Evolutionary conservation across 2,797 vertebrate genomes (phyloP), one percentile per base, ranked within the genome.

Genomic region (Acanthiza pusilla): DNA sequence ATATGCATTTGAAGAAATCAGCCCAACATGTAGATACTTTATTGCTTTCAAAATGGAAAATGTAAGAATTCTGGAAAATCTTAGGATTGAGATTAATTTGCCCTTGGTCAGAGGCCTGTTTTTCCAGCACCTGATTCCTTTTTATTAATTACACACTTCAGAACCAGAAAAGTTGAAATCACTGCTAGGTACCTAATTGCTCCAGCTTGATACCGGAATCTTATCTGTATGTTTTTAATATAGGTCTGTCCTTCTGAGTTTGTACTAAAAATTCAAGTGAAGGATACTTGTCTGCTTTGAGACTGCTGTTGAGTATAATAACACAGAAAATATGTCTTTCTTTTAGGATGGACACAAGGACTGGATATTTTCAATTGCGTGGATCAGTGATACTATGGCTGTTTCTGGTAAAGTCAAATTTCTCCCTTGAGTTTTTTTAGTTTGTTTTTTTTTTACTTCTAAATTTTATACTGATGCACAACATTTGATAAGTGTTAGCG

Each of bases 311-410:
- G n/a, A 50, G 16, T 58, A 43, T 54, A 86, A 81, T 7, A 14
- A 6, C 57, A 87, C 30, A 83, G 65, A 79, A 91, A 68, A 71
- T 68, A 10, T 96, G 16, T 94, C 43, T 79, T 63, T 60, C n/a
- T 58, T 72, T 81, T 45, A 99, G 99, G 99, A 99, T 93, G 99
- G 99, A 73, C 99, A 99, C 96, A 99, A 99, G 94, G 99, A 99
- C 97, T 99, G 99, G 99, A 99, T 99, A 96, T 99, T 99, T 98
- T 99, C 99, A 88, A 99, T 99, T 95, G 99, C 99, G 0, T 99
- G 99, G 99, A 99, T 99, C 97, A 99, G 98, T 95, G 99, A 99
- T 97, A 99, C 97, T 86, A 99, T 99, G 99, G 99, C 99, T 27
- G 99, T 99, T 85, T 99, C 99, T 93, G 99, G 99, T 99, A 98